Conservation (phyloP, 2,888 invertebrate genomes). For the Stenurella melanura region DNA sequence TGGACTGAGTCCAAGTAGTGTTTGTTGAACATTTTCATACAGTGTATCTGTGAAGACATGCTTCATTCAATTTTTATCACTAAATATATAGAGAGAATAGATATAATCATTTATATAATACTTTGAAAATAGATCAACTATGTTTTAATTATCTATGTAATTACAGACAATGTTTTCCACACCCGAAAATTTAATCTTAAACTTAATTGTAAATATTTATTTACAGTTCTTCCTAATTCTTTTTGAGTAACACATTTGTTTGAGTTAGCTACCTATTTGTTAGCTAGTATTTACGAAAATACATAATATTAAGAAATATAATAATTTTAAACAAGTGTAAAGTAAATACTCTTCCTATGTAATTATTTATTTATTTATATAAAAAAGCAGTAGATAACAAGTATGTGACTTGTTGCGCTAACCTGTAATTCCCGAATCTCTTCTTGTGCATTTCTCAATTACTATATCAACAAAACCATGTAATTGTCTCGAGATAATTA, state of each 20-base stretch:
- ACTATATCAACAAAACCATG: neutral
- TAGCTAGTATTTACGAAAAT: neutral
- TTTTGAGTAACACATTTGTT: conserved; percentile 15
- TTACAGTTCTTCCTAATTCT: conserved; percentile 9
- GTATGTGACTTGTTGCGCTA: neutral
- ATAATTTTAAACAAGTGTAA: conserved; percentile 30
- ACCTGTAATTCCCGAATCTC: neutral
- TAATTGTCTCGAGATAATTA: too few species aligned
- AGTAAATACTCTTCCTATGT: conserved; percentile 16
- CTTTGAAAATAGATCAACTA: conserved; percentile 2
- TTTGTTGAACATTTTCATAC: too few species aligned
- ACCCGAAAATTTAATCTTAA: conserved; percentile 20
- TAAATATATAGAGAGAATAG: too few species aligned
- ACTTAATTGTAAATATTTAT: conserved; percentile 18
- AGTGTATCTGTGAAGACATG: too few species aligned
- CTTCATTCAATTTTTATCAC: too few species aligned
- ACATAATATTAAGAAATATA: conserved; percentile 17
- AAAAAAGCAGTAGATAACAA: conserved; percentile 27
- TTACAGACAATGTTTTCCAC: neutral
- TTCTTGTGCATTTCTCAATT: neutral
- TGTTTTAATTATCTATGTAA: neutral
- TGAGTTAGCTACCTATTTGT: conserved; percentile 22
- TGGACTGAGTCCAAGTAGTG: too few species aligned
- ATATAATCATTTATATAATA: neutral
- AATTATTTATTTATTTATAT: conserved; percentile 16